Base-by-base conservation (phyloP, 2,888 invertebrate genomes). In the Chloromyia formosa region DNA sequence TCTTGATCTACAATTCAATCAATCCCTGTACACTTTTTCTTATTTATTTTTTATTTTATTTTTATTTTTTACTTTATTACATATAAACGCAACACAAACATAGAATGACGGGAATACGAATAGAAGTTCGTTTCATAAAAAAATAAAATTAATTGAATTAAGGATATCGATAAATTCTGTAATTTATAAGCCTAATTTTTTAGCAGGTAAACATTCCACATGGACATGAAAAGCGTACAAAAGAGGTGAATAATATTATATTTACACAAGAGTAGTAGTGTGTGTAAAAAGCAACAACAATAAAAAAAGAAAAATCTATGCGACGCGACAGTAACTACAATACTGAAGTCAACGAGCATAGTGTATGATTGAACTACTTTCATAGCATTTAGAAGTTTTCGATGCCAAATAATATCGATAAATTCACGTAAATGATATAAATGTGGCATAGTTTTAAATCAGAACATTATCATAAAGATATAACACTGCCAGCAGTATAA, bases 31-130 rank as follows among this genome's bases (percentile, higher is more conserved):
- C 27, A 75, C 68, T 45, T 75, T 56, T 75, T 66, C 35, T 22
- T 12, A 18, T 66, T 66, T 66, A 3, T 20, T 49, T 66, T 22
- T 18, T 20, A 1, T 49, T 14, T 66, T 35, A 16, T 27, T 40
- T 72, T 73, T 75, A 74, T 75, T 53, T 49, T 45, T 58, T 74
- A 75, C 68, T 42, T 58, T 75, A 77, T 76, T 69, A 53, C n/a
- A 42, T 75, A 77, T 76, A 56, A 56, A 7, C 56, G 20, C 56
- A 56, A 56, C 3, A 16, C 66, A 49, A 49, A 66, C 66, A 66
- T 66, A 66, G 66, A 66, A 66, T 66, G 66, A 66, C 66, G 66
- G 66, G 49, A 66, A 45, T 66, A 20, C 66, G 66, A 66, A 49
- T 42, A n/a, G 10, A 49, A n/a, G 14, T 49, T 49, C 16, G 2